These are phyloP conservation scores for Gallinago media DNA, from an alignment of 2,113 vertebrate species.

Conservation along the genomic window DNA sequence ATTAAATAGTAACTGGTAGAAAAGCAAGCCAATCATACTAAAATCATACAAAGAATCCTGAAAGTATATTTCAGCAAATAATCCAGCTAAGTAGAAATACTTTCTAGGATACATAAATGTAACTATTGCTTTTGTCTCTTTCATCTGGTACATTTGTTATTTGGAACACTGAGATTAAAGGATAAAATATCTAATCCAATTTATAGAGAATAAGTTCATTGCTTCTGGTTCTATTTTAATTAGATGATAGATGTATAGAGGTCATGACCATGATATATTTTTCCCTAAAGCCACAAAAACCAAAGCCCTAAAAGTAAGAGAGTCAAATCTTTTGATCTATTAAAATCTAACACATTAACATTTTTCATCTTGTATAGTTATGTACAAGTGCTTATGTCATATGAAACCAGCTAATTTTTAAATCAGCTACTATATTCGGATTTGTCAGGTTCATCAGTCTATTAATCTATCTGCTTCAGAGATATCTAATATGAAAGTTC, in stretches of 20 bases:
- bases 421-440: not conserved
- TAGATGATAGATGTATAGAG: not conserved
- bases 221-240: slow-evolving; percentile 41
- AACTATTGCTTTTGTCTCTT: not conserved
- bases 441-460: not conserved
- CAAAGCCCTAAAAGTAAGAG: slow-evolving; percentile 18
- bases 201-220: not conserved
- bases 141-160: not conserved
- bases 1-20: not conserved
- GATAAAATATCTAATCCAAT: slow-evolving; percentile 35
- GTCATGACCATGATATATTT: not conserved
- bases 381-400: not conserved
- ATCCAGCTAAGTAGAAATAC: not conserved
- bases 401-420: not conserved
- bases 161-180: not conserved
- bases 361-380: slow-evolving; percentile 10
- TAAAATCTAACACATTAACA: slow-evolving; percentile 1
- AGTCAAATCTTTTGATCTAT: slow-evolving; percentile 27
- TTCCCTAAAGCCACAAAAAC: slow-evolving; percentile 33
- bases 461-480: not conserved
- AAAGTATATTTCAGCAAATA: slow-evolving; percentile 1
- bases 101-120: not conserved
- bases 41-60: not conserved
- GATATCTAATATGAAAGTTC: not conserved
- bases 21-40: not conserved